Evolutionary conservation across 1,140 invertebrate species (phyloP).

Genomic region (Zophobas morio): DNA sequence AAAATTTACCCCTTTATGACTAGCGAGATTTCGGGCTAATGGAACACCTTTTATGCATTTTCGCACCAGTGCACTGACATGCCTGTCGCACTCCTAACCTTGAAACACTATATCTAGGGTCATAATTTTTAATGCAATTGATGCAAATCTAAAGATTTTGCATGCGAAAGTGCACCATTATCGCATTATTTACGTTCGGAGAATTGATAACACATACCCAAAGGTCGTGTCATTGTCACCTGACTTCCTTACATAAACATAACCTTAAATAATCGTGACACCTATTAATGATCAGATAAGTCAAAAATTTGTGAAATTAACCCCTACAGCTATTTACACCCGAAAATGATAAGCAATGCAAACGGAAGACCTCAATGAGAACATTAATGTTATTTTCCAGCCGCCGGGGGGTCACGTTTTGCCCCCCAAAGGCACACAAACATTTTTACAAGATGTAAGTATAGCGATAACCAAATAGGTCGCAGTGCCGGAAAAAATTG

Average conservation of each 20-base stretch:
- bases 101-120: not conserved
- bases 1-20: conserved; percentile 1
- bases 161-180: not conserved
- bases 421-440: conserved; percentile 40
- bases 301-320: too few species aligned
- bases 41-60: not conserved
- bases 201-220: not conserved
- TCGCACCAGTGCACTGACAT: not conserved
- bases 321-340: not conserved
- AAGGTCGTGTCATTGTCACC: not conserved
- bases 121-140: too few species aligned
- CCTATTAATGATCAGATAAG: not conserved
- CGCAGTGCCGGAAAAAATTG: conserved; percentile 29
- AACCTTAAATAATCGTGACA: too few species aligned
- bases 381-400: conserved; percentile 41
- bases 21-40: not conserved
- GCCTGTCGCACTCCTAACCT: not conserved
- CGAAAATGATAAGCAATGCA: conserved; percentile 43
- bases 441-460: conserved; percentile 53
- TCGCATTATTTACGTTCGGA: not conserved
- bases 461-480: conserved; percentile 35
- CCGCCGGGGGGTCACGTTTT: conserved; percentile 28
- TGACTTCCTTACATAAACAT: too few species aligned
- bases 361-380: conserved; percentile 44
- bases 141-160: not conserved